Conservation (phyloP, 1,140 invertebrate genomes). For the Scaptomyza pallida region DNA sequence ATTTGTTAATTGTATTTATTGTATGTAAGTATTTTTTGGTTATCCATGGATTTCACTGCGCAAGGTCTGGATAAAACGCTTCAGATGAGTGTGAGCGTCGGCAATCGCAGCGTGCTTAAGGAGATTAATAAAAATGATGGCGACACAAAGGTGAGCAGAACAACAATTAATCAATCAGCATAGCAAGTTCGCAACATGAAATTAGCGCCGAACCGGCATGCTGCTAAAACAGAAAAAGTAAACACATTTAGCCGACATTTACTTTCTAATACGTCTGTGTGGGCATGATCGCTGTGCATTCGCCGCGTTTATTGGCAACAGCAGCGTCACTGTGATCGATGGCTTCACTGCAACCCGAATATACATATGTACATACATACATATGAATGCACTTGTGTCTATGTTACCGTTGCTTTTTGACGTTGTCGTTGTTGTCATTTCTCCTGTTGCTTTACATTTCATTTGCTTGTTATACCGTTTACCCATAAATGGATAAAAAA, state of each 20-base stretch:
- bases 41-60: constrained; percentile 50
- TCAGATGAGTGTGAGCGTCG: constrained; percentile 18
- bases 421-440: constrained; percentile 16
- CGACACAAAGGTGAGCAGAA: constrained; percentile 57
- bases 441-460: constrained; percentile 33
- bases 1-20: constrained; percentile 16
- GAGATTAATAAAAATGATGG: constrained; percentile 68
- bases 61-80: background rate
- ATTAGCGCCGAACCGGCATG: constrained; percentile 8
- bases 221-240: constrained; percentile 3
- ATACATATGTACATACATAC: background rate
- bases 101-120: constrained; percentile 56
- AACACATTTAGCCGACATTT: constrained; percentile 32
- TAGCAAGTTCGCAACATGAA: constrained; percentile 14
- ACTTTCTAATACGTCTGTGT: constrained; percentile 32
- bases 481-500: no score
- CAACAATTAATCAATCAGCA: constrained; percentile 25
- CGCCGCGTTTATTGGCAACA: constrained; percentile 32
- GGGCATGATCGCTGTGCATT: constrained; percentile 14
- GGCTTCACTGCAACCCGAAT: constrained; percentile 31
- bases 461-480: constrained; percentile 33
- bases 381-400: background rate
- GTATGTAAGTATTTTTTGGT: background rate
- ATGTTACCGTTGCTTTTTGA: constrained; percentile 12
- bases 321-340: constrained; percentile 30